phyloP scores from a whole-genome alignment of 2,113 vertebrate genomes.

The Grammomys dolichurus region DNA sequence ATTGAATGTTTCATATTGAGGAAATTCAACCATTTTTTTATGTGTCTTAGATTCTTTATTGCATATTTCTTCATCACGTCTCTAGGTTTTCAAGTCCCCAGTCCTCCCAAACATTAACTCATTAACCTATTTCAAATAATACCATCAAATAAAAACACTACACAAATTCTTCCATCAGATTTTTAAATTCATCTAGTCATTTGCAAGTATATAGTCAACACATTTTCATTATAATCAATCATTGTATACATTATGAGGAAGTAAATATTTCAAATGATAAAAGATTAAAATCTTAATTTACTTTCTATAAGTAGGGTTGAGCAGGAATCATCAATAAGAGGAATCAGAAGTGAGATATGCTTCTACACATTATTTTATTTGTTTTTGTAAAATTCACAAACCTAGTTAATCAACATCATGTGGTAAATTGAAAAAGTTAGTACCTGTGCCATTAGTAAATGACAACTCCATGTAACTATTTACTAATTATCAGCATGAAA shows the following conservation, averaged over 20 bases:
- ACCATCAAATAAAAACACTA: background rate
- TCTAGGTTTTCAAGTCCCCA: background rate
- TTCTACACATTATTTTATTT: background rate
- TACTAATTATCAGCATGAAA: background rate
- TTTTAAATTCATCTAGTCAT: background rate
- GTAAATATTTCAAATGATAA: conserved; percentile 35
- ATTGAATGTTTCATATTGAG: background rate
- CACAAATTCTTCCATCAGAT: background rate
- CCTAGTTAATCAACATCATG: background rate
- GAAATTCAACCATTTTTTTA: background rate
- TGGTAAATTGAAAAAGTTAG: conserved; percentile 9
- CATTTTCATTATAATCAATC: conserved; percentile 45
- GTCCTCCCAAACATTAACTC: background rate
- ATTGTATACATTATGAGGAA: background rate
- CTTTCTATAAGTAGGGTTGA: background rate
- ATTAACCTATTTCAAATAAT: conserved; percentile 1
- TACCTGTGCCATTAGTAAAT: background rate
- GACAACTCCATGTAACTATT: background rate
- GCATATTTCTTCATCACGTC: background rate
- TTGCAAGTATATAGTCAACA: background rate
- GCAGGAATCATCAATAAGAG: conserved; percentile 21
- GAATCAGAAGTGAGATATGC: background rate
- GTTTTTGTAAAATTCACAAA: background rate
- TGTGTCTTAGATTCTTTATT: background rate
- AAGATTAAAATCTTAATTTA: conserved; percentile 15